Evolutionary conservation across 1,140 invertebrate genomes (phyloP).

Genomic region (Tachypleus tridentatus): DNA sequence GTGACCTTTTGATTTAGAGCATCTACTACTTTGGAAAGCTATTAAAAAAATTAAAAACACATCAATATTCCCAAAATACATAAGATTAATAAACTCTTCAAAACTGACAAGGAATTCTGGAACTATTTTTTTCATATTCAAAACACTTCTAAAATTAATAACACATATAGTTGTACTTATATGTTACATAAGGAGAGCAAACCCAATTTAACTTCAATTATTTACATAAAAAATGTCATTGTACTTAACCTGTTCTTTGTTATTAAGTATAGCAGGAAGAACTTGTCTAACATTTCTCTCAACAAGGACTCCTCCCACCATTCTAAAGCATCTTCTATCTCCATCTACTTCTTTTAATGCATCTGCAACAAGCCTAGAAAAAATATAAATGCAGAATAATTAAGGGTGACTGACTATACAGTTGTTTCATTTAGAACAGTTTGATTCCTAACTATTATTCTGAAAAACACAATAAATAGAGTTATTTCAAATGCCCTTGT

Average conservation of each 20-base stretch:
- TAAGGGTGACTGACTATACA: too few species aligned
- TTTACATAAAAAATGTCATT: not conserved
- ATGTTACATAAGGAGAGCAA: not conserved
- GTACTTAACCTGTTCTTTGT: constrained; percentile 59
- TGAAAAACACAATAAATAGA: too few species aligned
- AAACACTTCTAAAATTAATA: not conserved
- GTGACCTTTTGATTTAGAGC: constrained; percentile 63
- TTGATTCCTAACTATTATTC: too few species aligned
- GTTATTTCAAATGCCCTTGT: too few species aligned
- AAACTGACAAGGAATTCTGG: too few species aligned
- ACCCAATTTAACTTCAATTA: not conserved
- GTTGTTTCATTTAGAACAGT: too few species aligned
- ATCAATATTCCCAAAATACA: not conserved
- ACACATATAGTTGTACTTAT: not conserved
- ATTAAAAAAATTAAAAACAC: constrained; percentile 27
- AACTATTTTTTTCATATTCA: too few species aligned
- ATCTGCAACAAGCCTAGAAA: constrained; percentile 77
- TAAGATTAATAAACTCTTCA: not conserved
- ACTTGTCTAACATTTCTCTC: constrained; percentile 86
- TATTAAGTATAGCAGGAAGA: constrained; percentile 64
- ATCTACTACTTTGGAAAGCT: constrained; percentile 63
- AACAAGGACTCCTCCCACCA: constrained; percentile 85
- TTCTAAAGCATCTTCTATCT: constrained; percentile 78
- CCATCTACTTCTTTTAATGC: constrained; percentile 75
- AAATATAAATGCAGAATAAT: too few species aligned